Evolutionary conservation across 2,113 vertebrate genomes (phyloP).

Genomic region (Collichthys lucidus): DNA sequence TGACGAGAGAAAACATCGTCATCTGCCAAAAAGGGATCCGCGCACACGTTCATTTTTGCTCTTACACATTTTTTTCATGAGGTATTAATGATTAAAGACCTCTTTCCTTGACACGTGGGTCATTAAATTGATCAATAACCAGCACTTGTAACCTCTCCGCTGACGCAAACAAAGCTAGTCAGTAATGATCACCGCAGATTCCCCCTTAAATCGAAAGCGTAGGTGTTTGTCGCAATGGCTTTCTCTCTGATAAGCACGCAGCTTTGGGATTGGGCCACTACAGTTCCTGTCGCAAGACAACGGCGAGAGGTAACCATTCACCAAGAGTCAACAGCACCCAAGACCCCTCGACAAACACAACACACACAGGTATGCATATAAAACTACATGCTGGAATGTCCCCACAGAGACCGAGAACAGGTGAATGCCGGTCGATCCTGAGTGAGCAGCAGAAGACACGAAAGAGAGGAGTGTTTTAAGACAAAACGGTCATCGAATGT

Average conservation of each 20-base stretch:
- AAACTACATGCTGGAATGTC: conserved; percentile 55
- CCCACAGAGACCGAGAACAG: neutral
- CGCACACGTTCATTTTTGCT: neutral
- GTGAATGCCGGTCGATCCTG: conserved; percentile 20
- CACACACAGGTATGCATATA: conserved; percentile 40
- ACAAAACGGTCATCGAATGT: neutral
- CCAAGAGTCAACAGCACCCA: conserved; percentile 69
- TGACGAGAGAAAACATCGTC: conserved; percentile 53
- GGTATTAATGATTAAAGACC: conserved; percentile 55
- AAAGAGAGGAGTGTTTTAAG: neutral
- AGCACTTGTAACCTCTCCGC: conserved; percentile 14
- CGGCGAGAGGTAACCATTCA: conserved; percentile 70
- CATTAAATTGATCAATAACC: conserved; percentile 67
- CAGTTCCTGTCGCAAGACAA: conserved; percentile 62
- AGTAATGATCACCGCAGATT: conserved; percentile 46
- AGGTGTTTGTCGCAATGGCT: conserved; percentile 51
- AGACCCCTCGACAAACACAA: conserved; percentile 57
- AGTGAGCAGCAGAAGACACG: neutral
- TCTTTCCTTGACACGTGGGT: conserved; percentile 40
- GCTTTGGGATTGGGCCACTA: conserved; percentile 1
- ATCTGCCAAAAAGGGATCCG: conserved; percentile 20
- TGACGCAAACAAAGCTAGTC: conserved; percentile 7
- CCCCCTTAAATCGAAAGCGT: conserved; percentile 1
- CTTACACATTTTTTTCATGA: neutral
- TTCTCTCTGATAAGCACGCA: conserved; percentile 54